Evolutionary conservation across 1,140 invertebrate genomes (phyloP).

Genomic region (Ptiloglossa arizonensis): DNA sequence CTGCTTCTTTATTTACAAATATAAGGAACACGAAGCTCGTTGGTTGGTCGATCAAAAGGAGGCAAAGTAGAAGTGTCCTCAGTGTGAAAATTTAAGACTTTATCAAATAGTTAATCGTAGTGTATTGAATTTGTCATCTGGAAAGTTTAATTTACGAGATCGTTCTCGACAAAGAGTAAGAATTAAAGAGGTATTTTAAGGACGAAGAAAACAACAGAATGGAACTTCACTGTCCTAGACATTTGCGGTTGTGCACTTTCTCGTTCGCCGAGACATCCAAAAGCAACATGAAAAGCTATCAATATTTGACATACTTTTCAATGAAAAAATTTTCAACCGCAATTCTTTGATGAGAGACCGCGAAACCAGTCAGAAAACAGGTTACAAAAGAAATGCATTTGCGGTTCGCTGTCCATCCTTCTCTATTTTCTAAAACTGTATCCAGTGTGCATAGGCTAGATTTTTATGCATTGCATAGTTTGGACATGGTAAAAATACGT

Average conservation of each 20-base stretch:
- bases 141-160: no score
- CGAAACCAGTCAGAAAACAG: background rate
- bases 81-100: no score
- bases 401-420: background rate
- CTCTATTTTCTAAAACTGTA: background rate
- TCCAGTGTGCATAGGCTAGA: background rate
- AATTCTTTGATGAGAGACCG: constrained; percentile 1
- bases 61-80: no score
- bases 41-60: no score
- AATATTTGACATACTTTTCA: constrained; percentile 18
- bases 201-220: background rate
- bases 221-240: background rate
- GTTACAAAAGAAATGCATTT: background rate
- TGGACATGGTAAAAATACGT: background rate
- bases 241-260: constrained; percentile 19
- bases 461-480: background rate
- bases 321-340: background rate
- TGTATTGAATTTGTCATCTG: no score
- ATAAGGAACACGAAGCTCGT: no score
- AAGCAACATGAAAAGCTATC: constrained; percentile 17
- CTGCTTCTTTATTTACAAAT: no score
- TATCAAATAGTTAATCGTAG: no score
- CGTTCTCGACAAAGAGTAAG: no score
- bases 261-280: background rate
- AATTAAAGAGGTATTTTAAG: background rate